Percentiles rank a stretch among this genome's conserved stretches.
phyloP scores from a whole-genome alignment of 2,797 vertebrate genomes.

The Pipistrellus nathusii region DNA sequence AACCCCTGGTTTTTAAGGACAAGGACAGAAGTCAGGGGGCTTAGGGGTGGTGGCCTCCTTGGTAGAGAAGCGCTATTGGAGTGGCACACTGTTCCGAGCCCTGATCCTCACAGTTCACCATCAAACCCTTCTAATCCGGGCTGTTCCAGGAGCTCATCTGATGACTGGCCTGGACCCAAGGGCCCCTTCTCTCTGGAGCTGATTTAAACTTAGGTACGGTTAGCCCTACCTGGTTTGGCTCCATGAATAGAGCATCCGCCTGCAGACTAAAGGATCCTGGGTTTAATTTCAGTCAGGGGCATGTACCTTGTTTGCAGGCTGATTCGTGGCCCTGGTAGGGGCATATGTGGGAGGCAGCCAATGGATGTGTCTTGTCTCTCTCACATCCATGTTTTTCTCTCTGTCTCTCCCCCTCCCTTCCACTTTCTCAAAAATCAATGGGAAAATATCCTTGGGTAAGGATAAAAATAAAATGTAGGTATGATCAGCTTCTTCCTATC shows the following conservation, averaged over 20 bases:
- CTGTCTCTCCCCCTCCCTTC: too few species aligned
- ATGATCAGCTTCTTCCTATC: neutral
- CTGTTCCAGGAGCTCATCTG: neutral
- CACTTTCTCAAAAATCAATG: too few species aligned
- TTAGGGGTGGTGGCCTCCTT: neutral
- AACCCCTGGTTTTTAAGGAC: neutral
- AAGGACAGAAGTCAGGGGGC: neutral
- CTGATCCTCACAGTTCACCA: neutral
- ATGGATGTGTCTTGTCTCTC: too few species aligned
- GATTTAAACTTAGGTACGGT: neutral
- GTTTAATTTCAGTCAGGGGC: too few species aligned
- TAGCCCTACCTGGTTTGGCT: neutral
- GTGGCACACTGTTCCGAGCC: accelerated
- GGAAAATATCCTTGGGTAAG: too few species aligned
- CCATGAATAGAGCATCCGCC: too few species aligned
- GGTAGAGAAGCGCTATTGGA: neutral
- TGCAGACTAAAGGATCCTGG: too few species aligned
- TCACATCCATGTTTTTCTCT: too few species aligned
- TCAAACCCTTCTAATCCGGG: neutral
- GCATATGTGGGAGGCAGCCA: too few species aligned
- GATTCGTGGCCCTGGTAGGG: too few species aligned
- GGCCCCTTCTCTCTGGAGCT: neutral
- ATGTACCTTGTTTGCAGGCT: too few species aligned
- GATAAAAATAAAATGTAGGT: neutral
- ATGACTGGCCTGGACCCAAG: neutral